phyloP scores from a whole-genome alignment of 1,140 invertebrate species.

The Homarus americanus region DNA sequence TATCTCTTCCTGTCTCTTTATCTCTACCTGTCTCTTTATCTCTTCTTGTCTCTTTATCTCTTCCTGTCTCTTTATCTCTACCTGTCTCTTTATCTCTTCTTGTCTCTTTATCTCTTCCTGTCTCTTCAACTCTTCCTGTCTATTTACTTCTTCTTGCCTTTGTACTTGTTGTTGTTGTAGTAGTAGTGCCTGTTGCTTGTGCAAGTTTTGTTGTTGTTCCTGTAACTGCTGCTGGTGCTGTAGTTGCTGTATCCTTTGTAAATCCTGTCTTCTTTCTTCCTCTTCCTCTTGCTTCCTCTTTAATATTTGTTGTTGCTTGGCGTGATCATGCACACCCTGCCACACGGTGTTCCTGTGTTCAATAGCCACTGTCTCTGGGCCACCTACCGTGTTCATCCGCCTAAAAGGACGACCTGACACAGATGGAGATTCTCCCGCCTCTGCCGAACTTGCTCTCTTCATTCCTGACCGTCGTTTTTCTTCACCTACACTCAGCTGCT shows the following conservation, averaged over 20 bases:
- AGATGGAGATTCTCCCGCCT: background rate
- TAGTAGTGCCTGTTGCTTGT: conserved; percentile 16
- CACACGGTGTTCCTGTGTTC: conserved; percentile 34
- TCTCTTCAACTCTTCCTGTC: conserved; percentile 16
- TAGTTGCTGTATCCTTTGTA: conserved; percentile 19
- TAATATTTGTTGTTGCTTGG: conserved; percentile 27
- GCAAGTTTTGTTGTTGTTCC: conserved; percentile 21
- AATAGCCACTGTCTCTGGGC: background rate
- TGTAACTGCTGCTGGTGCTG: conserved; percentile 22
- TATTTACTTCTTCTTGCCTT: conserved; percentile 12
- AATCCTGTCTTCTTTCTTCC: conserved; percentile 18
- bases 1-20: conserved; percentile 44
- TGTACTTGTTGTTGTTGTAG: conserved; percentile 12
- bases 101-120: conserved; percentile 3
- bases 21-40: conserved; percentile 28
- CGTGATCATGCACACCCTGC: conserved; percentile 48
- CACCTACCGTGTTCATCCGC: conserved; percentile 56
- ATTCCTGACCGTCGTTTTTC: conserved; percentile 19
- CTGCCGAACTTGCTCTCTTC: conserved; percentile 27
- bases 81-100: conserved; percentile 35
- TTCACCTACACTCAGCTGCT: conserved; percentile 77
- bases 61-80: conserved; percentile 31
- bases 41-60: conserved; percentile 46
- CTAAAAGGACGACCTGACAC: background rate
- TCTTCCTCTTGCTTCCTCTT: conserved; percentile 29